Percentiles rank a stretch among this genome's conserved stretches.
Conservation (phyloP, 2,113 vertebrate species). For the Steatornis caripensis region DNA sequence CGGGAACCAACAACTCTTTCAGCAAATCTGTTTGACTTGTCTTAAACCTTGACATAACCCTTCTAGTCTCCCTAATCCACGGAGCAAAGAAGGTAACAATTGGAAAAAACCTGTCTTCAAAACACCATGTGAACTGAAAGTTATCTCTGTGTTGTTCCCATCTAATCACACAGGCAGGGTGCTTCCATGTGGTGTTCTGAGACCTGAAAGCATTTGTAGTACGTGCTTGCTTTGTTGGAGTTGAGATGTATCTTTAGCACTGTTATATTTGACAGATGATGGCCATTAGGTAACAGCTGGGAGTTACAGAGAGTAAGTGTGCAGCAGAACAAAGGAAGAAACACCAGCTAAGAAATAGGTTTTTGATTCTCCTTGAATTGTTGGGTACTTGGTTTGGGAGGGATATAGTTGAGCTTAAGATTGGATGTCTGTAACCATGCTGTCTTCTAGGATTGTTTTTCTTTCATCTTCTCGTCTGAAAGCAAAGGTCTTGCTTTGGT, state of each 20-base stretch:
- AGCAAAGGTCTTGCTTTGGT: not conserved
- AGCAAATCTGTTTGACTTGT: not conserved
- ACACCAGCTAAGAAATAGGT: not conserved
- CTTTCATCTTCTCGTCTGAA: not conserved
- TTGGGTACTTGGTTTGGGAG: not conserved
- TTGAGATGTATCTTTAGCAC: not conserved
- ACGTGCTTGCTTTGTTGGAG: fast-evolving
- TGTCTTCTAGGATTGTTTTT: not conserved
- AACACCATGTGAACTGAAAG: fast-evolving
- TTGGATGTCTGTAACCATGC: not conserved
- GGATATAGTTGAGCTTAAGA: not conserved
- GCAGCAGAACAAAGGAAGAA: not conserved
- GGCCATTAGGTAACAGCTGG: not conserved
- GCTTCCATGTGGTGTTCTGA: not conserved
- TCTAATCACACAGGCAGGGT: not conserved
- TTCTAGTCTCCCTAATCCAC: not conserved
- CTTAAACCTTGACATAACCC: no score
- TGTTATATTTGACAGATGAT: fast-evolving
- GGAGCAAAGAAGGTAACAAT: not conserved
- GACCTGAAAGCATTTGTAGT: not conserved
- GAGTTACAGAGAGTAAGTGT: not conserved
- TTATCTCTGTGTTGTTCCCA: fast-evolving
- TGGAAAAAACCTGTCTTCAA: not conserved
- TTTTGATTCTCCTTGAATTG: not conserved
- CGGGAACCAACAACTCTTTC: not conserved